Percentiles rank a stretch among this genome's conserved stretches.
Conservation (phyloP, 2,797 vertebrate genomes). For the Bradypodion pumilum region DNA sequence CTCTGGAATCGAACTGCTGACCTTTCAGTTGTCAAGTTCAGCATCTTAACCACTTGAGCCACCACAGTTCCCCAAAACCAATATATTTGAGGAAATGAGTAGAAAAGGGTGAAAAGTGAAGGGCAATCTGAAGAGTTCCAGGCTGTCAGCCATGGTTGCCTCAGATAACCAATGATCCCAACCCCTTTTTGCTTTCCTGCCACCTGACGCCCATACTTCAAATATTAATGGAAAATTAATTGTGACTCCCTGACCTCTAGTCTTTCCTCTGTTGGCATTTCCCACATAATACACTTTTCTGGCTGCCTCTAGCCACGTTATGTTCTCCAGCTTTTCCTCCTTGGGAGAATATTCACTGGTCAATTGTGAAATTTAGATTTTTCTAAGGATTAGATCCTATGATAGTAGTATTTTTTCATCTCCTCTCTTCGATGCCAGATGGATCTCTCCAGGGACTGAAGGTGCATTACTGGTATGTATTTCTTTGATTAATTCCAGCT, state of each 20-base stretch:
- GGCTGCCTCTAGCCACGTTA: not conserved
- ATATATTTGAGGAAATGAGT: not conserved
- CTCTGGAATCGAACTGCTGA: no score
- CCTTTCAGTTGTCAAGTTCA: no score
- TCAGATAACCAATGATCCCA: slow-evolving; percentile 57
- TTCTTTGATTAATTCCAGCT: not conserved
- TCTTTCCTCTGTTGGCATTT: slow-evolving; percentile 21
- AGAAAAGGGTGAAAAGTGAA: not conserved
- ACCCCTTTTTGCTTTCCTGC: slow-evolving; percentile 29
- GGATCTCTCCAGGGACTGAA: not conserved
- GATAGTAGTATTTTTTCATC: not conserved
- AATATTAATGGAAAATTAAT: slow-evolving; percentile 63
- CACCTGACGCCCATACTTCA: slow-evolving; percentile 63
- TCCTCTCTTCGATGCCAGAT: not conserved
- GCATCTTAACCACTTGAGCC: no score
- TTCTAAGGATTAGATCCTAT: not conserved
- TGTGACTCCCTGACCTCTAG: slow-evolving; percentile 25
- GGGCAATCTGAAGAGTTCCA: not conserved
- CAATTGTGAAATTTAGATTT: not conserved
- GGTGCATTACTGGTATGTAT: slow-evolving; percentile 16
- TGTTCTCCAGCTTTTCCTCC: not conserved
- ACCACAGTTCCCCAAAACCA: not conserved
- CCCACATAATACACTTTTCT: slow-evolving; percentile 21
- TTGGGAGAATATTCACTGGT: slow-evolving; percentile 1
- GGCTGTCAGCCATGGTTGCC: slow-evolving; percentile 21